These are phyloP conservation scores for Silurus lanzhouensis DNA, from an alignment of 2,797 vertebrate genomes.

Conservation along the genomic window DNA sequence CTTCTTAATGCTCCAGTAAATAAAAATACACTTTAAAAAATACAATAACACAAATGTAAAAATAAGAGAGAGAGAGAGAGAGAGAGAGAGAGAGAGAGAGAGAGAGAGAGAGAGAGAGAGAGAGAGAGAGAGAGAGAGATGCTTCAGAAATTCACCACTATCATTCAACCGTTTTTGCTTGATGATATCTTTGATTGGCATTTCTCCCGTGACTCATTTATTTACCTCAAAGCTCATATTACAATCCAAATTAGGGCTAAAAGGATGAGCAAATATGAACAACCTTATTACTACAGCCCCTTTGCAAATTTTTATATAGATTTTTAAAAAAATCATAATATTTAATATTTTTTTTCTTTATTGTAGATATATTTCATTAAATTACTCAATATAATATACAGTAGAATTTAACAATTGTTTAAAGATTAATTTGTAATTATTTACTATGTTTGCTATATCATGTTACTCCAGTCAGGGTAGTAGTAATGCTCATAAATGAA, in stretches of 20 bases:
- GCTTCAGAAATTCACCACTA: neutral
- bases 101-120: neutral
- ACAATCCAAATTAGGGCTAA: neutral
- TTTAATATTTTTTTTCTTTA: no score
- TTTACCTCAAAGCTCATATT: neutral
- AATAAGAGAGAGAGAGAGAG: neutral
- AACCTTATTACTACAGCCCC: neutral
- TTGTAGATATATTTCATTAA: neutral
- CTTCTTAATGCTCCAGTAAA: neutral
- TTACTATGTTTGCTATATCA: neutral
- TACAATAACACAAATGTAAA: conserved; percentile 46
- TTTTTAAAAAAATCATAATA: no score
- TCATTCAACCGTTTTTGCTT: neutral
- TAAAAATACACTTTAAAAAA: conserved; percentile 63
- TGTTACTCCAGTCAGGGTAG: neutral
- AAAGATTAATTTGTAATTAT: no score
- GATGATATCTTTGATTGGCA: neutral
- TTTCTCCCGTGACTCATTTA: neutral
- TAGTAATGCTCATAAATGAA: no score
- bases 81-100: conserved; percentile 4
- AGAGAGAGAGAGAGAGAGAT: neutral
- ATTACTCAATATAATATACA: no score
- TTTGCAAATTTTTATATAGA: no score
- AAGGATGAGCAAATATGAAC: neutral
- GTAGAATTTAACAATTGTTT: no score